A percentile compares a stretch with the other conserved stretches of the same genome.
phyloP scores from a whole-genome alignment of 2,797 vertebrate genomes.

The Myiotriccus ornatus region DNA sequence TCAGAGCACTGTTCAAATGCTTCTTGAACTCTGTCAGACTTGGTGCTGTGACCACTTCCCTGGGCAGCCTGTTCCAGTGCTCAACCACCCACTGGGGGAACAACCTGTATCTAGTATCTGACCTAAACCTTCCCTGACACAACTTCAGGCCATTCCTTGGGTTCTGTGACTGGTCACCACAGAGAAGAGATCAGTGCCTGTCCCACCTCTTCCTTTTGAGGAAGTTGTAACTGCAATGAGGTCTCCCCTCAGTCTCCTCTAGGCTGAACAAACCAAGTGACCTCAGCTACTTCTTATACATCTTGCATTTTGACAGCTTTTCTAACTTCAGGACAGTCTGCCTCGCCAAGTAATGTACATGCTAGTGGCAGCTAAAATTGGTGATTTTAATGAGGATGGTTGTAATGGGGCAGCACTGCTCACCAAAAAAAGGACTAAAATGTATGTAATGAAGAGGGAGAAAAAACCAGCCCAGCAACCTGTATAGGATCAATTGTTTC shows the following conservation, averaged over 20 bases:
- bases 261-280: not conserved
- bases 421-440: not conserved
- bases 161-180: not conserved
- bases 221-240: not conserved
- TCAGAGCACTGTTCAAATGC: not conserved
- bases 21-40: not conserved
- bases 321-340: not conserved
- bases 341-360: not conserved
- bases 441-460: not conserved
- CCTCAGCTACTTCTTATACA: not conserved
- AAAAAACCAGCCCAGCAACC: accelerated
- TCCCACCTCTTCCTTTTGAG: not conserved
- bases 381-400: not conserved
- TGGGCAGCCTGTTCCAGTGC: not conserved
- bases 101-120: not conserved
- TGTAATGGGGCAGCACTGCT: not conserved
- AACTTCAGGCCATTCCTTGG: not conserved
- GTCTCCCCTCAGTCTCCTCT: not conserved
- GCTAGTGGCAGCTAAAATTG: not conserved
- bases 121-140: not conserved
- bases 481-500: not conserved
- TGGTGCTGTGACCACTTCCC: not conserved
- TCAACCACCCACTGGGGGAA: not conserved
- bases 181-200: not conserved
- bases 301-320: not conserved